These are phyloP conservation scores for Sinocyclocheilus grahami DNA, from an alignment of 2,113 vertebrate species.

Conservation along the genomic window DNA sequence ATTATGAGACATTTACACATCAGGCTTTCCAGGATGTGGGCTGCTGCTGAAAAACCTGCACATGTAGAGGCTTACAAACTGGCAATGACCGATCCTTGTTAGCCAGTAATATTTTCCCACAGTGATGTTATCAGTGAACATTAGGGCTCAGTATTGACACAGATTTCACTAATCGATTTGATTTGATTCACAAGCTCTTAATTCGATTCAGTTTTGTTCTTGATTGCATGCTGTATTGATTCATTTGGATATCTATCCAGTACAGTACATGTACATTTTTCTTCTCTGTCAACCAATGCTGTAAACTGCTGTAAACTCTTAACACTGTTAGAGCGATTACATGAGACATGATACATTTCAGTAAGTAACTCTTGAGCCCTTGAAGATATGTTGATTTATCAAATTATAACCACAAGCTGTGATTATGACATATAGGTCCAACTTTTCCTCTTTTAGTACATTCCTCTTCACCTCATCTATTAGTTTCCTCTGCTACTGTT, in stretches of 20 bases:
- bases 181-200: too few relatives aligned
- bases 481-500: neutral
- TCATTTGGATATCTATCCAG: neutral
- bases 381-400: neutral
- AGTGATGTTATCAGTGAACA: neutral
- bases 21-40: neutral
- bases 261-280: neutral
- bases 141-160: neutral
- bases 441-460: neutral
- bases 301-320: neutral
- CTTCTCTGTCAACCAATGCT: neutral
- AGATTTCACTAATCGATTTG: neutral
- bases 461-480: neutral
- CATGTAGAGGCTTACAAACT: conserved; percentile 10
- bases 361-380: neutral
- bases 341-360: too few relatives aligned
- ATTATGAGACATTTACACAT: conserved; percentile 14
- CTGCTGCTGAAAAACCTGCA: neutral
- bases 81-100: neutral
- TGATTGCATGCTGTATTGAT: too few relatives aligned
- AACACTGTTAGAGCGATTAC: too few relatives aligned
- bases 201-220: too few relatives aligned
- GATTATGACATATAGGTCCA: neutral
- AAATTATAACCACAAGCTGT: neutral
- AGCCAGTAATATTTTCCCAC: neutral